phyloP scores from a whole-genome alignment of 2,797 vertebrate species.

The Botia almorhae region DNA sequence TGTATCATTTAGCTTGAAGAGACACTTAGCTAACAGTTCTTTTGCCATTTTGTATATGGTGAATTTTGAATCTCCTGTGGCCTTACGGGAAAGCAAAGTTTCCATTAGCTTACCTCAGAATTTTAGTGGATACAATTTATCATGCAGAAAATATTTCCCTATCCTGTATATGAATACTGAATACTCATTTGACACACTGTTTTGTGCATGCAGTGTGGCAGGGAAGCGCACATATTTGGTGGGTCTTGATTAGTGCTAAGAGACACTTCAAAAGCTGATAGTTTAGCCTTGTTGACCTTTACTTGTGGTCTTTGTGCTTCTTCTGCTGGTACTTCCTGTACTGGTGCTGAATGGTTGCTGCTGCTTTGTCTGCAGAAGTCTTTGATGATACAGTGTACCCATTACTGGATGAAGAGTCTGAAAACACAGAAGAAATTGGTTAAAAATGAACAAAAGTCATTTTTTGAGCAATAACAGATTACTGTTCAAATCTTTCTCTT shows the following conservation, averaged over 20 bases:
- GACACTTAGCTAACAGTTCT: no score
- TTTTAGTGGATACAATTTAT: no score
- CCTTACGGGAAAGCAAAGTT: no score
- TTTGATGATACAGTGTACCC: constrained; percentile 63
- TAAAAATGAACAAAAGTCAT: no score
- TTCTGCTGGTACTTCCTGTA: constrained; percentile 86
- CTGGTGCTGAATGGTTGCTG: constrained; percentile 83
- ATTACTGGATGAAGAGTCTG: constrained; percentile 71
- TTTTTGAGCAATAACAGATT: no score
- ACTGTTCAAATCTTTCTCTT: no score
- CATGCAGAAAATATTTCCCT: background rate
- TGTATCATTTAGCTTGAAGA: no score
- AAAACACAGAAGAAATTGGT: background rate
- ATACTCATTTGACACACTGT: background rate
- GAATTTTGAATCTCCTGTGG: no score
- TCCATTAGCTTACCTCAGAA: no score
- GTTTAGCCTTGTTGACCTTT: constrained; percentile 1
- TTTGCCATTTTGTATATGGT: no score
- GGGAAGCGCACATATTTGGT: background rate
- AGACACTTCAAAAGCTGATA: background rate
- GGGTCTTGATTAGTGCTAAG: background rate
- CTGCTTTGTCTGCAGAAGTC: constrained; percentile 74
- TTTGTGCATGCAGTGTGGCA: background rate
- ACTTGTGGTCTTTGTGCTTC: constrained; percentile 77
- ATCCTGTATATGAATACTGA: background rate